These are phyloP conservation scores for Emydoidea blandingii DNA, from an alignment of 2,797 vertebrate species.

Conservation along the genomic window DNA sequence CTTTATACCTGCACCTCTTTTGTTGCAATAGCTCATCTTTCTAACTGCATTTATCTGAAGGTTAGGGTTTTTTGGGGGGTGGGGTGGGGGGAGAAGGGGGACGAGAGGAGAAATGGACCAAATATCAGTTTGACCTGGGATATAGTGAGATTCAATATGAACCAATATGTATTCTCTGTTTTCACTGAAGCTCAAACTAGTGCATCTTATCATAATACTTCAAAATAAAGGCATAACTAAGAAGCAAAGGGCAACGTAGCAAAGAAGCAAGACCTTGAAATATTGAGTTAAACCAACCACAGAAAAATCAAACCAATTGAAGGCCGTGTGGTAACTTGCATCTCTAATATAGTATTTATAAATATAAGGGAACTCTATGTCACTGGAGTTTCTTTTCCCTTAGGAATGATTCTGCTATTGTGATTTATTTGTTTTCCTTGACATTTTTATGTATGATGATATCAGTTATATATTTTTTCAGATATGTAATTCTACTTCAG, in stretches of 20 bases:
- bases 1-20: background rate
- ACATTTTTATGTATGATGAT: slow-evolving; percentile 45
- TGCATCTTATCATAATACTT: slow-evolving; percentile 25
- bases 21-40: background rate
- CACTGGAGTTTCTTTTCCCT: slow-evolving; percentile 28
- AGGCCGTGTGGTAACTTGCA: slow-evolving; percentile 61
- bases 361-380: slow-evolving; percentile 20
- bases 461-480: background rate
- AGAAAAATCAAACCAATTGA: slow-evolving; percentile 66
- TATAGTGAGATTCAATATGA: background rate
- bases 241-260: background rate
- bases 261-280: slow-evolving; percentile 56
- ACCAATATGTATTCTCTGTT: background rate
- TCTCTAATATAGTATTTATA: slow-evolving; percentile 48
- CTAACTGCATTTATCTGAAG: background rate
- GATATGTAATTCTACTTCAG: slow-evolving; percentile 59
- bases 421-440: slow-evolving; percentile 73
- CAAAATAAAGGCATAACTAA: slow-evolving; percentile 33
- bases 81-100: rapidly evolving
- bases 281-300: slow-evolving; percentile 48
- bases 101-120: background rate
- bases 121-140: background rate
- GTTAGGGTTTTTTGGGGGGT: rapidly evolving
- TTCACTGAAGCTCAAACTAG: background rate
- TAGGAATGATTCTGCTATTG: slow-evolving; percentile 53